Percentiles rank a stretch among this genome's conserved stretches.
phyloP scores from a whole-genome alignment of 2,113 vertebrate genomes.

The Climacteris rufus region DNA sequence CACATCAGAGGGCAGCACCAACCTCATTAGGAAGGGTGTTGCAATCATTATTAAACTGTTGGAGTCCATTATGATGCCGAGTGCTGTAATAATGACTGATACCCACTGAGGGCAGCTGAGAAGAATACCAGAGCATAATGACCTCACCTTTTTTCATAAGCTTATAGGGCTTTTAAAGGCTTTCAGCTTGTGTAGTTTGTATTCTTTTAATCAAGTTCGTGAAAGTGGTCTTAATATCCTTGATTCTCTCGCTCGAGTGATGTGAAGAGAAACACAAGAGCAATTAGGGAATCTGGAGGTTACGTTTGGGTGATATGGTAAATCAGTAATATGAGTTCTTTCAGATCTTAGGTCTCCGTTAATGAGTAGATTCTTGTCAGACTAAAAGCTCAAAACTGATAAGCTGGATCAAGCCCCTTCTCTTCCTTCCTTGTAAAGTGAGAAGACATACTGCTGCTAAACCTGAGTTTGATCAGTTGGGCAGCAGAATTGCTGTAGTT shows the following conservation, averaged over 20 bases:
- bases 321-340: slow-evolving; percentile 44
- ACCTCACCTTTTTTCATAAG: not conserved
- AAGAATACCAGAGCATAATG: slow-evolving; percentile 22
- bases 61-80: slow-evolving; percentile 52
- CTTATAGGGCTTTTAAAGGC: not conserved
- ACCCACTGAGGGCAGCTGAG: slow-evolving; percentile 12
- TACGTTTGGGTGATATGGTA: not conserved
- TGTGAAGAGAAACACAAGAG: not conserved
- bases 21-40: slow-evolving; percentile 39
- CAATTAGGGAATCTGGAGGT: slow-evolving; percentile 39
- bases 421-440: slow-evolving; percentile 13
- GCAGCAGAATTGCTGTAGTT: not conserved
- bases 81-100: slow-evolving; percentile 44
- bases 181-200: not conserved
- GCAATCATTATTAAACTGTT: slow-evolving; percentile 57
- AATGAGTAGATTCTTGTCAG: slow-evolving; percentile 49
- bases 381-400: not conserved
- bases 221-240: slow-evolving; percentile 16
- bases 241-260: slow-evolving; percentile 19
- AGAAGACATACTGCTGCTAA: not conserved
- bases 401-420: slow-evolving; percentile 17
- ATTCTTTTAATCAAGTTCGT: not conserved
- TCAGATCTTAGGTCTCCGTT: slow-evolving; percentile 22
- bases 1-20: slow-evolving; percentile 45
- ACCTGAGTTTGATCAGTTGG: not conserved